Conservation (phyloP, 2,113 vertebrate species). For the Chaetorhynchus papuensis region DNA sequence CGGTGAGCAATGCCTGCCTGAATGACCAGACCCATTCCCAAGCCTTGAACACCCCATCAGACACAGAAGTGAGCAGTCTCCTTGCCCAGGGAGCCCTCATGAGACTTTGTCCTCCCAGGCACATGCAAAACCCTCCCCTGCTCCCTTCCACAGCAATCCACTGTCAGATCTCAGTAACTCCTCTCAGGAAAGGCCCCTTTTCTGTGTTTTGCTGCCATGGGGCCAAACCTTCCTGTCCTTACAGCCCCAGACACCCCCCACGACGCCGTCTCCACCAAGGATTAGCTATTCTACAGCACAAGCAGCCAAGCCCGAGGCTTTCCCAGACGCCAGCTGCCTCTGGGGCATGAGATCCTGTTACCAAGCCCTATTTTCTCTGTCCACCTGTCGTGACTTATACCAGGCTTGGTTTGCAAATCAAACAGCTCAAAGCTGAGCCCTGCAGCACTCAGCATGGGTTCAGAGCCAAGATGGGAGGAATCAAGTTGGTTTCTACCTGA, state of each 20-base stretch:
- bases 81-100: neutral
- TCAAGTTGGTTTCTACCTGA: neutral
- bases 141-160: neutral
- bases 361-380: neutral
- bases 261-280: rapidly evolving
- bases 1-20: neutral
- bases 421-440: neutral
- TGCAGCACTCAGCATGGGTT: neutral
- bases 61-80: neutral
- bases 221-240: neutral
- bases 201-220: neutral
- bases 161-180: neutral
- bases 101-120: neutral
- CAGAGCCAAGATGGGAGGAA: neutral
- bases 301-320: neutral
- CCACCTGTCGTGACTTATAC: neutral
- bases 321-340: conserved; percentile 14
- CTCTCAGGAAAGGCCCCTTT: neutral
- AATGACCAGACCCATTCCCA: neutral
- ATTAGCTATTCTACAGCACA: neutral
- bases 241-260: neutral
- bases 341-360: neutral
- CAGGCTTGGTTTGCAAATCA: neutral
- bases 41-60: neutral
- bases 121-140: neutral